These are phyloP conservation scores for Drosophila borborema DNA, from an alignment of 2,888 invertebrate genomes.

Conservation along the genomic window DNA sequence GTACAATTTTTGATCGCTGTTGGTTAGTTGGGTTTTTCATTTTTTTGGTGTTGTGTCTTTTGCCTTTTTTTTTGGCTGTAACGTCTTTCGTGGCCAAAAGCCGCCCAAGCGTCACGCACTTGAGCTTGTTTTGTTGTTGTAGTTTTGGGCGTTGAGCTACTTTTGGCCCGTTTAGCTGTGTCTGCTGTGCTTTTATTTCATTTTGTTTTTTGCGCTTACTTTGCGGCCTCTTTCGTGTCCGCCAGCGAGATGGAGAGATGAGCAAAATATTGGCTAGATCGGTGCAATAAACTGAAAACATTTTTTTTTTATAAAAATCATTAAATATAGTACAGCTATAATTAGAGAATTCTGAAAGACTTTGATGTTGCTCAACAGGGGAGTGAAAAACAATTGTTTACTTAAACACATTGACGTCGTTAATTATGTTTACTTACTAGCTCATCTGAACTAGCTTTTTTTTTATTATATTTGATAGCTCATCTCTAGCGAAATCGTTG, in stretches of 20 bases:
- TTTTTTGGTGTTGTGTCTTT: background rate
- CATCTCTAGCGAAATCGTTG: constrained; percentile 35
- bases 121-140: constrained; percentile 33
- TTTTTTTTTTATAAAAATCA: background rate
- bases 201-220: constrained; percentile 29
- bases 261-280: constrained; percentile 18
- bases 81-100: constrained; percentile 45
- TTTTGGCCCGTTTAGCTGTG: constrained; percentile 49
- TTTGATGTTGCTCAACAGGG: background rate
- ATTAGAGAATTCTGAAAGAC: background rate
- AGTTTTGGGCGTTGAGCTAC: constrained; percentile 58
- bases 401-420: background rate
- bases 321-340: background rate
- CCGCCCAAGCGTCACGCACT: constrained; percentile 57
- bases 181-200: constrained; percentile 53
- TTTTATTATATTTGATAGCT: constrained; percentile 1
- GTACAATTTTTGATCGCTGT: constrained; percentile 29
- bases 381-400: background rate
- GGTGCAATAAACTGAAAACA: constrained; percentile 10
- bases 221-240: constrained; percentile 56
- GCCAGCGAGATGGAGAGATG: constrained; percentile 44
- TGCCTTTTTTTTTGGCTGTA: constrained; percentile 22
- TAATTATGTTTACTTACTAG: background rate
- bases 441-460: background rate
- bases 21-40: background rate